phyloP scores from a whole-genome alignment of 2,113 vertebrate genomes.

The Dasyornis broadbenti region DNA sequence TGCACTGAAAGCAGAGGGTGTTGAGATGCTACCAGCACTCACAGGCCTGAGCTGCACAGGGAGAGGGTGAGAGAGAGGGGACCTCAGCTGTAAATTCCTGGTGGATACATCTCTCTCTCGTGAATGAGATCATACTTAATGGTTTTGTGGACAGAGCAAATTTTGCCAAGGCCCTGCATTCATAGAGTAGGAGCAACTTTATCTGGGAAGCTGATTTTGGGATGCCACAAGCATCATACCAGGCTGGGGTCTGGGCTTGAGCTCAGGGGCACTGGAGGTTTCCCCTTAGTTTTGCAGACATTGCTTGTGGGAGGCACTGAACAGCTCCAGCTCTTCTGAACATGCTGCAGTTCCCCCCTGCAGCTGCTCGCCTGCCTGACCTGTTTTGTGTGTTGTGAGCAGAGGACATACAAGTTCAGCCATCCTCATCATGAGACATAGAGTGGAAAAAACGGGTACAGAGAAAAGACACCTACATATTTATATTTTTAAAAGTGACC shows the following conservation, averaged over 20 bases:
- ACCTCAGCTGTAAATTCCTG: not conserved
- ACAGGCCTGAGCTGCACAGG: not conserved
- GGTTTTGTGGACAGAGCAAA: not conserved
- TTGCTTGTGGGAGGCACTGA: not conserved
- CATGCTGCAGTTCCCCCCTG: fast-evolving
- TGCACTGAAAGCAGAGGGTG: not conserved
- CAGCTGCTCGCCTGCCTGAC: not conserved
- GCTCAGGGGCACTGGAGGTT: not conserved
- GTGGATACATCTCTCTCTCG: not conserved
- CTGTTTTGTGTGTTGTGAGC: not conserved
- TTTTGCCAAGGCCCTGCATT: fast-evolving
- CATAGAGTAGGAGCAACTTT: not conserved
- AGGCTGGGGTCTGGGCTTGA: not conserved
- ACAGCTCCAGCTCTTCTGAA: not conserved
- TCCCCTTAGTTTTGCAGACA: not conserved
- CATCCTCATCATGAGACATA: fast-evolving
- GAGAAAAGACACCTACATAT: not conserved
- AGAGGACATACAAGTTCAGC: not conserved
- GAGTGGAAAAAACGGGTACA: not conserved
- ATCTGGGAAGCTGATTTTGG: not conserved
- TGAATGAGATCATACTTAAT: not conserved
- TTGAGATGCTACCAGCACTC: not conserved
- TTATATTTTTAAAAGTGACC: not conserved
- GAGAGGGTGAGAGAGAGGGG: not conserved
- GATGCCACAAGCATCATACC: not conserved